Conservation (phyloP, 92 coral and sea anemone species). For the Scolanthus callimorphus region DNA sequence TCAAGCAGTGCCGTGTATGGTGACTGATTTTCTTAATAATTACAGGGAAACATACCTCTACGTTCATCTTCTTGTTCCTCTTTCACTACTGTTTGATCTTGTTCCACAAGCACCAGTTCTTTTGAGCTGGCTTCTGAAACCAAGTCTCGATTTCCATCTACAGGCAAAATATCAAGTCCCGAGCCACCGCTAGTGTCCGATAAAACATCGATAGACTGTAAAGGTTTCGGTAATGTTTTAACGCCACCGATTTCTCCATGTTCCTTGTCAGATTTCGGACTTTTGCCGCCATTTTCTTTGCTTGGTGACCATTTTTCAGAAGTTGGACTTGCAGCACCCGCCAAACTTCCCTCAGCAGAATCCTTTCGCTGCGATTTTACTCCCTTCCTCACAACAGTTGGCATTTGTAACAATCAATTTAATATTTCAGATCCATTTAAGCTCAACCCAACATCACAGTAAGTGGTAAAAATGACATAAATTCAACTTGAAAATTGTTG, state of each 20-base stretch:
- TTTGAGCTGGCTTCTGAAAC: conserved; percentile 36
- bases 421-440: no score
- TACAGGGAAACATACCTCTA: no score
- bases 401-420: no score
- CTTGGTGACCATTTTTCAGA: conserved; percentile 4
- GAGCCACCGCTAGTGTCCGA: conserved; percentile 48
- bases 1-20: no score
- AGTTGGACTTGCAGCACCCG: conserved; percentile 6
- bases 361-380: conserved; percentile 23
- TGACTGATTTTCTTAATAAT: no score
- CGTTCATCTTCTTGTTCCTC: conserved; percentile 28
- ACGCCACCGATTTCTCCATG: background rate
- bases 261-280: background rate
- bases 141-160: conserved; percentile 8
- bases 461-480: no score
- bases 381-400: conserved; percentile 24
- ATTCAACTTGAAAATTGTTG: no score
- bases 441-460: no score
- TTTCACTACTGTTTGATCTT: background rate
- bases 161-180: conserved; percentile 55
- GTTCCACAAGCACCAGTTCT: conserved; percentile 34
- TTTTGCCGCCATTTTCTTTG: background rate
- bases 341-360: background rate
- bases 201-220: conserved; percentile 1
- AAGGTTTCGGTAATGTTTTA: conserved; percentile 17